Evolutionary conservation across 2,888 invertebrate species (phyloP).

Genomic region (Chrysolina haemoptera): DNA sequence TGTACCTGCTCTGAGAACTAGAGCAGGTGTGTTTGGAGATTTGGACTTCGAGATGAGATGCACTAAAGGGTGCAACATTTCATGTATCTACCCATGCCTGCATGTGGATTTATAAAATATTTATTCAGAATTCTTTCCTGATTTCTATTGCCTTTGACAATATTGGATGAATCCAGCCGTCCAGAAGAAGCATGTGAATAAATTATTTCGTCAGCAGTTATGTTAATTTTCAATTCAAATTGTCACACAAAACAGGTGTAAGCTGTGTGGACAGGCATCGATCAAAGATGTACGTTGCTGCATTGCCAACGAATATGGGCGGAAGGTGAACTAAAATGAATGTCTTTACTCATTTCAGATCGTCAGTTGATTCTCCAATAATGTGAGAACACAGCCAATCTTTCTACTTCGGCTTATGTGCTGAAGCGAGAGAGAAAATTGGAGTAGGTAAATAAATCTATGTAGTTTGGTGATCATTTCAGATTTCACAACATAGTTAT

Average conservation of each 20-base stretch:
- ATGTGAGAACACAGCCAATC: background rate
- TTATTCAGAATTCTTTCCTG: background rate
- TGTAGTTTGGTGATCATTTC: background rate
- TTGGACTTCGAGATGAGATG: background rate
- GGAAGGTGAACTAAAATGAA: background rate
- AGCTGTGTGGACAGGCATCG: background rate
- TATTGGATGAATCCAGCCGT: background rate
- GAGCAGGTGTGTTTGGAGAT: slow-evolving; percentile 5
- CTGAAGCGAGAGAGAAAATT: background rate
- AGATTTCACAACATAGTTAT: too few relatives aligned
- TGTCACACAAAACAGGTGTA: slow-evolving; percentile 21
- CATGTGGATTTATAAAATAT: background rate
- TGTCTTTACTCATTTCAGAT: background rate
- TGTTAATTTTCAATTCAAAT: slow-evolving; percentile 2
- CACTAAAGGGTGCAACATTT: background rate
- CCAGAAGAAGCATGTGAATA: background rate
- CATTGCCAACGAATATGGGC: background rate
- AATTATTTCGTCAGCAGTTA: background rate
- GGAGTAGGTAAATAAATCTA: background rate
- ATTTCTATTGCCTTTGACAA: background rate
- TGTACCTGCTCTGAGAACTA: slow-evolving; percentile 6
- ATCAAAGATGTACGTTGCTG: background rate
- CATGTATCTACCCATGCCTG: background rate
- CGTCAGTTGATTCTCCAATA: background rate
- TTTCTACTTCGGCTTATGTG: background rate